phyloP scores from a whole-genome alignment of 2,797 vertebrate species.

The Neosilurus hyrtlii region DNA sequence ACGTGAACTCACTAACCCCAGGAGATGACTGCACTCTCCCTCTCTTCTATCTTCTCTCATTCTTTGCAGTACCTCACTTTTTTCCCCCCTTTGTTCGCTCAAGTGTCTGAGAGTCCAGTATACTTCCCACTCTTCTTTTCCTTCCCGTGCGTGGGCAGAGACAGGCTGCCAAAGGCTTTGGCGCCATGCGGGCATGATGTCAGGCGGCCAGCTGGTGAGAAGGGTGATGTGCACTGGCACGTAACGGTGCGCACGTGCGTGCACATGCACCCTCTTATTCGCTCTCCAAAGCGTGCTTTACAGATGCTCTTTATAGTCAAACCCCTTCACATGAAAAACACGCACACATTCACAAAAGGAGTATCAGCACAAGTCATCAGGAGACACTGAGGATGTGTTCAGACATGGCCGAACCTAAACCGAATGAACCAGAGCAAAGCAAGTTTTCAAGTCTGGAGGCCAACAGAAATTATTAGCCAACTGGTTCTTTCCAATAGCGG shows the following conservation, averaged over 20 bases:
- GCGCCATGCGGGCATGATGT: slow-evolving; percentile 55
- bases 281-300: slow-evolving; percentile 3
- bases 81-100: slow-evolving; percentile 39
- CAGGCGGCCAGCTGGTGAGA: slow-evolving; percentile 57
- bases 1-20: slow-evolving; percentile 44
- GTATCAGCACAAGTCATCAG: slow-evolving; percentile 24
- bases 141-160: slow-evolving; percentile 36
- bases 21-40: slow-evolving; percentile 31
- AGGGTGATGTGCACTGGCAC: slow-evolving; percentile 53
- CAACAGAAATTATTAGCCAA: slow-evolving; percentile 14
- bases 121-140: slow-evolving; percentile 44
- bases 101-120: slow-evolving; percentile 43
- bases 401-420: slow-evolving; percentile 20
- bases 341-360: slow-evolving; percentile 3
- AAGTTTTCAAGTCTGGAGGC: not conserved
- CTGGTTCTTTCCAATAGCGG: not conserved
- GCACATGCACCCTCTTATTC: slow-evolving; percentile 19
- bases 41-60: slow-evolving; percentile 4
- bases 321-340: slow-evolving; percentile 12
- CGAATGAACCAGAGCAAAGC: slow-evolving; percentile 4
- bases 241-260: slow-evolving; percentile 46
- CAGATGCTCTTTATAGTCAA: slow-evolving; percentile 31
- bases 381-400: slow-evolving; percentile 26
- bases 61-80: slow-evolving; percentile 19
- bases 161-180: slow-evolving; percentile 51